These are phyloP conservation scores for Ctenicera cuprea DNA, from an alignment of 2,888 invertebrate genomes.

Conservation along the genomic window DNA sequence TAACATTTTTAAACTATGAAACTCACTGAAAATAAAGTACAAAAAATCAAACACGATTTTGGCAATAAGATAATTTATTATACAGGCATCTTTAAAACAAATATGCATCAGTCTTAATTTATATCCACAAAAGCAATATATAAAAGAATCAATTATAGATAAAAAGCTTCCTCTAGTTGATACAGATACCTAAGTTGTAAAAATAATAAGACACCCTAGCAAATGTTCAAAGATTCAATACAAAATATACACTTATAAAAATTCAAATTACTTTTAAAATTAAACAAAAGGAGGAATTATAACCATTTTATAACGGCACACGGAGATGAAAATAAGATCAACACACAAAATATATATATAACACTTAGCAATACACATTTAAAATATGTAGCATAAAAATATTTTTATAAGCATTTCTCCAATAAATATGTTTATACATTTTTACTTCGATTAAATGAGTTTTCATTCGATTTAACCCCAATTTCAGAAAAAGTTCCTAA, in stretches of 20 bases:
- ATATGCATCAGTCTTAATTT: conserved; percentile 70
- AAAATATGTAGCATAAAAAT: conserved; percentile 51
- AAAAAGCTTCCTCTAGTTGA: conserved; percentile 32
- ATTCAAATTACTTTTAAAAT: background rate
- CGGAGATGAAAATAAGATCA: conserved; percentile 39
- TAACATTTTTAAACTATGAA: too few relatives aligned
- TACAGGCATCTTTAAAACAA: conserved; percentile 66
- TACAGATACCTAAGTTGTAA: conserved; percentile 16
- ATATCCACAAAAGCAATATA: conserved; percentile 55
- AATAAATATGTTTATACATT: conserved; percentile 51
- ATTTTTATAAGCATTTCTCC: conserved; percentile 49
- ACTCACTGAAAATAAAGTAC: too few relatives aligned
- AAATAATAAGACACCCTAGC: conserved; percentile 14
- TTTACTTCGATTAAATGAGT: conserved; percentile 48
- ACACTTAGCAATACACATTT: conserved; percentile 49
- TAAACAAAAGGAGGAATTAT: conserved; percentile 18
- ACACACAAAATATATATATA: conserved; percentile 47
- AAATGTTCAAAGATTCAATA: conserved; percentile 7
- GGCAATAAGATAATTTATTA: conserved; percentile 70
- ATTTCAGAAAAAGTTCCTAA: conserved; percentile 22
- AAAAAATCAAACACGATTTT: conserved; percentile 25
- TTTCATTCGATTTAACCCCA: conserved; percentile 34
- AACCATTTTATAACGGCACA: conserved; percentile 37
- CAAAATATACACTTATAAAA: conserved; percentile 16
- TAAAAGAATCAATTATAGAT: conserved; percentile 31